A percentile compares a stretch with the other conserved stretches of the same genome.
Conservation (phyloP, 23 tunicate genomes). For the Clavelina lepadiformis region DNA sequence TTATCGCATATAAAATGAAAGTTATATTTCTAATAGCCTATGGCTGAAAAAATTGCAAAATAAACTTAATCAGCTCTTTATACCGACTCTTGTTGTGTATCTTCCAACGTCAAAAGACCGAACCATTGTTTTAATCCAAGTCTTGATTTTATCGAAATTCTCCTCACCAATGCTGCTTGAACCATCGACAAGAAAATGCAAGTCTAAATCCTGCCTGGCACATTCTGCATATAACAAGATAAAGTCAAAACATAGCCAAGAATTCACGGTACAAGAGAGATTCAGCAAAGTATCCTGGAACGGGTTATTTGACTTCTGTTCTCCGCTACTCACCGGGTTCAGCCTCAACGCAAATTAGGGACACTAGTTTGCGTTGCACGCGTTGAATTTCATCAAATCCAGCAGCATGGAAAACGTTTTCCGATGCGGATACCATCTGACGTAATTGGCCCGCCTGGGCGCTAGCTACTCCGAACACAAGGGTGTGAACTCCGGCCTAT, state of each 20-base stretch:
- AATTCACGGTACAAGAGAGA: too few relatives aligned
- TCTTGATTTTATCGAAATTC: conserved; percentile 56
- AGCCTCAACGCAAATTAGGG: conserved; percentile 49
- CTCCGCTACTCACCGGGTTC: conserved; percentile 71
- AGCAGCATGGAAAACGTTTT: conserved; percentile 44
- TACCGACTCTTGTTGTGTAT: conserved; percentile 84
- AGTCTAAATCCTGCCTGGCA: conserved; percentile 61
- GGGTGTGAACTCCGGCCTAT: conserved; percentile 55
- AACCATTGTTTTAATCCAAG: conserved; percentile 67
- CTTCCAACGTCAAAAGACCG: conserved; percentile 65
- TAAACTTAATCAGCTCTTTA: neutral
- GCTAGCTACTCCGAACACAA: conserved; percentile 69
- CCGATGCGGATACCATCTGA: conserved; percentile 28
- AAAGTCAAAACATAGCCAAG: too few relatives aligned
- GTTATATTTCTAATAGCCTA: neutral
- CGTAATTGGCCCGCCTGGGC: conserved; percentile 29
- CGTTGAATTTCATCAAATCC: conserved; percentile 54
- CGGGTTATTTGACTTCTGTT: too few relatives aligned
- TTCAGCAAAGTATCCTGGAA: too few relatives aligned
- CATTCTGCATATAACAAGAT: conserved; percentile 52
- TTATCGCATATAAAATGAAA: neutral
- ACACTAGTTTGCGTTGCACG: conserved; percentile 40
- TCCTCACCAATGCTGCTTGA: conserved; percentile 52
- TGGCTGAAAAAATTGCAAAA: neutral
- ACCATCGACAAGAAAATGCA: conserved; percentile 74